Base-by-base conservation (phyloP, 2,888 invertebrate genomes). In the Drosophila fulvimacula region DNA sequence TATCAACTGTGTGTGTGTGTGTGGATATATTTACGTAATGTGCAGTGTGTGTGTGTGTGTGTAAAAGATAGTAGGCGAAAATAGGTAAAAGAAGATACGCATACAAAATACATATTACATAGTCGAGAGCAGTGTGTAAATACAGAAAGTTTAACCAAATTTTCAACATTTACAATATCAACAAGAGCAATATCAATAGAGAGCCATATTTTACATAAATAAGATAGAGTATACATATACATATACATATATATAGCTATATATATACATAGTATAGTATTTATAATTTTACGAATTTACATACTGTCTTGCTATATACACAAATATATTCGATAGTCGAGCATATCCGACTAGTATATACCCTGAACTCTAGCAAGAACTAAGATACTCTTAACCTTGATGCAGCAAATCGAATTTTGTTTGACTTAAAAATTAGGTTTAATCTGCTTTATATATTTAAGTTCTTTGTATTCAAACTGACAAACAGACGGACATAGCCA, bases 1-100 rank as follows among this genome's bases (percentile, higher is more conserved):
- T 92, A 92, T 95, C 95, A 90, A 93, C 95, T 93, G 88, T 71
- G 57, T 68, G 65, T 75, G 61, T 61, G 63, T 76, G 38, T 51
- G 32, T 67, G 11, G 70, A n/a, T 48, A 39, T 64, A 53, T 69
- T 41, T 64, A 69, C 63, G 69, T 41, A 55, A 30, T 73, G 89
- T 83, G 82, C 73, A 82, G 68, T 72, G 67, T 80, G 61, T 55
- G n/a, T n/a, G n/a, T n/a, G 65, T 79, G 61, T 41, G 21, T 42
- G 42, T 42, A 67, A 73, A 66, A 59, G 69, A 69, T 66, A 61
- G 79, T 59, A 81, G 65, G 65, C 69, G 67, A 66, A 67, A 81
- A 34, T 5, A 79, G 70, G 42, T 77, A 65, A 77, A 80, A 71
- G 63, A 82, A 62, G 74, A 69, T 64, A 76, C 75, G 39, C 60